phyloP scores from a whole-genome alignment of 2,888 invertebrate genomes.

The Acronicta leporina region DNA sequence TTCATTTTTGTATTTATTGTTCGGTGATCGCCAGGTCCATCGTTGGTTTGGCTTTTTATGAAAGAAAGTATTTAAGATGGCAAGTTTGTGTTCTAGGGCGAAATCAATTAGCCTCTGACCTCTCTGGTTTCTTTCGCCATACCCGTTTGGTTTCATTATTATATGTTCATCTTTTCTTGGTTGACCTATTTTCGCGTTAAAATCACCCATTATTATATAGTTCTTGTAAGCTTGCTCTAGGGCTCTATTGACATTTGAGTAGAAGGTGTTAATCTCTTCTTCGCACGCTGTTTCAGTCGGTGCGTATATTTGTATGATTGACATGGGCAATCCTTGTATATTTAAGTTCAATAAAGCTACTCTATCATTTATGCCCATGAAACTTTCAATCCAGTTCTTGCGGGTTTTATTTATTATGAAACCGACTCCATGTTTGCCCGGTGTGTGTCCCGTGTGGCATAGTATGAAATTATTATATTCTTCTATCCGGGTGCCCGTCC shows the following conservation, averaged over 20 bases:
- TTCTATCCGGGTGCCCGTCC: slow-evolving; percentile 22
- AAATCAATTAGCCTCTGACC: slow-evolving; percentile 7
- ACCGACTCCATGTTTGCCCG: slow-evolving; percentile 36
- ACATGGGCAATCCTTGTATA: background rate
- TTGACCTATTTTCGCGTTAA: too few relatives aligned
- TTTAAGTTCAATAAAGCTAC: slow-evolving; percentile 29
- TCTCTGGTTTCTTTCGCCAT: slow-evolving; percentile 1
- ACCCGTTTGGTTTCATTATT: background rate
- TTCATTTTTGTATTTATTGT: slow-evolving; percentile 37
- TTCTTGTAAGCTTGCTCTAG: slow-evolving; percentile 21
- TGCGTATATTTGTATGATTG: slow-evolving; percentile 43
- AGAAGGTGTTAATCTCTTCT: slow-evolving; percentile 37
- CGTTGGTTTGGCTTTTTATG: slow-evolving; percentile 38
- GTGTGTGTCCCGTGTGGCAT: slow-evolving; percentile 25
- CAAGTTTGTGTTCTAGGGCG: slow-evolving; percentile 3
- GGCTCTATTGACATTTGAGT: slow-evolving; percentile 26
- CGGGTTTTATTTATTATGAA: slow-evolving; percentile 32
- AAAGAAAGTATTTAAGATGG: slow-evolving; percentile 50
- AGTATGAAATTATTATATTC: slow-evolving; percentile 35
- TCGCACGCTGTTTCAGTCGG: slow-evolving; percentile 41
- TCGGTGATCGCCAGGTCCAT: slow-evolving; percentile 49
- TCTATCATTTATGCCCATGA: slow-evolving; percentile 26
- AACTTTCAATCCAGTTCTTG: slow-evolving; percentile 26
- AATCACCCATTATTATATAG: slow-evolving; percentile 30
- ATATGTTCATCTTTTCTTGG: slow-evolving; percentile 17